phyloP scores from a whole-genome alignment of 92 coral and sea anemone species.

The Porites evermanni region DNA sequence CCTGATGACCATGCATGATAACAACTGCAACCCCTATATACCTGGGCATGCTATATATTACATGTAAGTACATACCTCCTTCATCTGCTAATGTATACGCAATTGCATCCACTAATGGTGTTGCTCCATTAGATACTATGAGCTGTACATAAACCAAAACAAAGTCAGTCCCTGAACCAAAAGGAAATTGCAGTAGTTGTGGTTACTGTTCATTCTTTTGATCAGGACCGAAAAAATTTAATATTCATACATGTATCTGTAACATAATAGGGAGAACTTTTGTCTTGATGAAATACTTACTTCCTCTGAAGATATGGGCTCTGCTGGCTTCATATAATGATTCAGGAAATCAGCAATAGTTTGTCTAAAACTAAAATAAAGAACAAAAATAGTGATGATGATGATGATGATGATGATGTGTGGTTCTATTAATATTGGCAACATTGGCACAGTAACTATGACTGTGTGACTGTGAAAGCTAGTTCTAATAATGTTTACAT shows the following conservation, averaged over 20 bases:
- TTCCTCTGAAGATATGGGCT: conserved; percentile 69
- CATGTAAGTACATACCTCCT: conserved; percentile 62
- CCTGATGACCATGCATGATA: too few relatives aligned
- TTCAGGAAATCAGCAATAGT: conserved; percentile 78
- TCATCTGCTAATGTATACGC: conserved; percentile 70
- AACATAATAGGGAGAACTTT: background rate
- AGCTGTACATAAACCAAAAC: conserved; percentile 34
- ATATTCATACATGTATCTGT: background rate
- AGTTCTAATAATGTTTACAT: too few relatives aligned
- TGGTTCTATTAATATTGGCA: too few relatives aligned
- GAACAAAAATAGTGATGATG: background rate
- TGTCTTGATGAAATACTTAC: conserved; percentile 42
- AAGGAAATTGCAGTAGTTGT: background rate
- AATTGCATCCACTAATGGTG: conserved; percentile 68
- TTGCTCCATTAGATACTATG: conserved; percentile 74
- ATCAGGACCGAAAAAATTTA: too few relatives aligned
- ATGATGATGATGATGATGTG: too few relatives aligned
- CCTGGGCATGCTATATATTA: background rate
- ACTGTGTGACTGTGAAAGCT: too few relatives aligned
- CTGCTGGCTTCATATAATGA: conserved; percentile 86
- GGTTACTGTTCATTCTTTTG: background rate
- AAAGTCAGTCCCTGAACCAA: too few relatives aligned
- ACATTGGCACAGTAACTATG: too few relatives aligned
- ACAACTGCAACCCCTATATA: too few relatives aligned
- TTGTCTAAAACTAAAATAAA: conserved; percentile 69